These are phyloP conservation scores for Tachystola acroxantha DNA, from an alignment of 2,888 invertebrate species.

Conservation along the genomic window DNA sequence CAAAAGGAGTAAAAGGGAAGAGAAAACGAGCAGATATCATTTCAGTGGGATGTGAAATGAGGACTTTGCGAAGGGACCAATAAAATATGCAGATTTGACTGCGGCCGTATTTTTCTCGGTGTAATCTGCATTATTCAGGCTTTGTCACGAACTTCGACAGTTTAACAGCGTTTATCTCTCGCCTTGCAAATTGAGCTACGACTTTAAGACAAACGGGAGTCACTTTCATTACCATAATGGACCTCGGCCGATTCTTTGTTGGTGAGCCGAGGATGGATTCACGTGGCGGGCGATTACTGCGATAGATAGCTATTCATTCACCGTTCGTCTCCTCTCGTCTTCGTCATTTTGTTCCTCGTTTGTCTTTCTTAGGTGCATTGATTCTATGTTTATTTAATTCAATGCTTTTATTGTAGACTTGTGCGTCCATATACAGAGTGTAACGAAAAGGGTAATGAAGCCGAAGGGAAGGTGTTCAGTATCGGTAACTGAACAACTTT, in stretches of 20 bases:
- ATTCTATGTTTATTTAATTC: too few relatives aligned
- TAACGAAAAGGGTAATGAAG: too few relatives aligned
- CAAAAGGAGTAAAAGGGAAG: constrained; percentile 18
- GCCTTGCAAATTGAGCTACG: constrained; percentile 78
- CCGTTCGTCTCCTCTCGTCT: constrained; percentile 9
- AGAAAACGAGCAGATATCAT: constrained; percentile 34
- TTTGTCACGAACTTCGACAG: constrained; percentile 78
- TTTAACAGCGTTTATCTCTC: constrained; percentile 79
- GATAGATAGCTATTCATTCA: constrained; percentile 3
- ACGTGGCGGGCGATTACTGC: constrained; percentile 39
- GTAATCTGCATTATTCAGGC: constrained; percentile 79
- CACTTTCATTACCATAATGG: constrained; percentile 77
- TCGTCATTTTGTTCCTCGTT: constrained; percentile 14
- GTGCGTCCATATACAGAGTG: too few relatives aligned
- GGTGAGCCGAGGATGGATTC: constrained; percentile 61
- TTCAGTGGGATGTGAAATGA: constrained; percentile 43
- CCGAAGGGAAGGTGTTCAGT: too few relatives aligned
- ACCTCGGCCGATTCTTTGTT: constrained; percentile 70
- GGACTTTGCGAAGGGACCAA: constrained; percentile 67
- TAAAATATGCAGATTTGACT: constrained; percentile 77
- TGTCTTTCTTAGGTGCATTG: constrained; percentile 11
- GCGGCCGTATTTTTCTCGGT: constrained; percentile 76
- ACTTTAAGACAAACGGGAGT: constrained; percentile 78
- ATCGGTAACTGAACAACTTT: too few relatives aligned
- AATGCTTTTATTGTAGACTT: too few relatives aligned